Conservation (phyloP, 2,113 vertebrate species). For the Calyptomena viridis region DNA sequence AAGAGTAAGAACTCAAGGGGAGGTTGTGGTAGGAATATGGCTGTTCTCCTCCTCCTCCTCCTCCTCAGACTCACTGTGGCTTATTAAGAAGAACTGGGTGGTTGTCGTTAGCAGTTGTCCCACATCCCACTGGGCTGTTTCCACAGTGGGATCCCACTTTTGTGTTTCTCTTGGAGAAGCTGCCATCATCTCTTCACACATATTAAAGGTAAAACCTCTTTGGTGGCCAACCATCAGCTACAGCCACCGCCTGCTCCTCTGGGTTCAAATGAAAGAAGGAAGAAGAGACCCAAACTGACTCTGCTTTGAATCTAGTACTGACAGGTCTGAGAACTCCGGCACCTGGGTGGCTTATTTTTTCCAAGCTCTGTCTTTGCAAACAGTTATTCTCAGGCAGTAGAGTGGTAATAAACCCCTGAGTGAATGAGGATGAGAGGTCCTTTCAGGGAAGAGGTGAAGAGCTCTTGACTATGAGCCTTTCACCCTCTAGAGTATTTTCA, state of each 20-base stretch:
- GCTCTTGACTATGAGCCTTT: slow-evolving; percentile 66
- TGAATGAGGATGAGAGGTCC: slow-evolving; percentile 66
- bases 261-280: background rate
- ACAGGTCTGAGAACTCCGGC: background rate
- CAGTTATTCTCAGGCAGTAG: slow-evolving; percentile 52
- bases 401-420: slow-evolving; percentile 64
- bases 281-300: background rate
- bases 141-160: background rate
- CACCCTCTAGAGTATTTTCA: slow-evolving; percentile 66
- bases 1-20: background rate
- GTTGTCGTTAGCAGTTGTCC: background rate
- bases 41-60: background rate
- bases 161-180: background rate
- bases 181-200: background rate
- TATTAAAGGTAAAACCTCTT: background rate
- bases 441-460: slow-evolving; percentile 67
- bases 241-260: background rate
- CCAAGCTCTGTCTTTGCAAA: slow-evolving; percentile 42
- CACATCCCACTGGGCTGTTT: background rate
- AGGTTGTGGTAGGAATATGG: accelerated
- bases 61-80: background rate
- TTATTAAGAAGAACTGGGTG: background rate
- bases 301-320: background rate
- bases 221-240: background rate
- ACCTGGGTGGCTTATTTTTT: slow-evolving; percentile 1